A percentile compares a stretch with the other conserved stretches of the same genome.
phyloP scores from a whole-genome alignment of 2,888 invertebrate genomes.

The Plebejus melissa region DNA sequence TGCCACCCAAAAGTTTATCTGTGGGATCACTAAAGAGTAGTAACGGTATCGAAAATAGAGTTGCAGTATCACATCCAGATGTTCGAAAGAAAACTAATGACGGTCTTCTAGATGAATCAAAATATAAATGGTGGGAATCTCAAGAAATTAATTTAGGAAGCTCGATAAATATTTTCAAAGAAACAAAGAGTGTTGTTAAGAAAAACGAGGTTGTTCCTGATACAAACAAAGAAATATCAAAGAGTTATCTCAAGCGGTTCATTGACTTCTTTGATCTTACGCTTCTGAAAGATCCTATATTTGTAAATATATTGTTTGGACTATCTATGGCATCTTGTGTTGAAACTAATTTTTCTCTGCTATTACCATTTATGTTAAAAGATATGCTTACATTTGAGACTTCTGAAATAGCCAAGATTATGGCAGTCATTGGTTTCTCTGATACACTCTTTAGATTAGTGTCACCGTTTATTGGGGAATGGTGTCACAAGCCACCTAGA shows the following conservation, averaged over 20 bases:
- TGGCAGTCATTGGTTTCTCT: slow-evolving; percentile 80
- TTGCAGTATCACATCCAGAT: slow-evolving; percentile 67
- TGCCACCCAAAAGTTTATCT: slow-evolving; percentile 58
- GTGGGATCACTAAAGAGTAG: slow-evolving; percentile 58
- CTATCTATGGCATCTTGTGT: slow-evolving; percentile 83
- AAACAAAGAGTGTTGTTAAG: slow-evolving; percentile 45
- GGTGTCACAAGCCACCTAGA: slow-evolving; percentile 79
- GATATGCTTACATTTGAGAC: slow-evolving; percentile 81
- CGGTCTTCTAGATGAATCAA: slow-evolving; percentile 49
- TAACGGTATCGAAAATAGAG: slow-evolving; percentile 55
- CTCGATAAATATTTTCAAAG: slow-evolving; percentile 79
- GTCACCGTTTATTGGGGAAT: slow-evolving; percentile 83
- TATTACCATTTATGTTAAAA: slow-evolving; percentile 82
- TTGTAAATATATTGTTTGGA: slow-evolving; percentile 83
- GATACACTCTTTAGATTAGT: slow-evolving; percentile 81
- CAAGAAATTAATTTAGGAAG: slow-evolving; percentile 80
- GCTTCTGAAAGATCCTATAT: slow-evolving; percentile 82
- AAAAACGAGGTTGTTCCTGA: slow-evolving; percentile 45
- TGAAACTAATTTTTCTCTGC: slow-evolving; percentile 83
- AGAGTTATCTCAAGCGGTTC: slow-evolving; percentile 51
- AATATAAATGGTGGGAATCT: slow-evolving; percentile 78
- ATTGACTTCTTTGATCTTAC: slow-evolving; percentile 81
- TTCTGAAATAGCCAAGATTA: slow-evolving; percentile 78
- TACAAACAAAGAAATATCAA: slow-evolving; percentile 42
- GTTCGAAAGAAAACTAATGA: slow-evolving; percentile 53